A percentile compares a stretch with the other conserved stretches of the same genome.
Conservation (phyloP, 2,113 vertebrate genomes). For the Lasiurus borealis region DNA sequence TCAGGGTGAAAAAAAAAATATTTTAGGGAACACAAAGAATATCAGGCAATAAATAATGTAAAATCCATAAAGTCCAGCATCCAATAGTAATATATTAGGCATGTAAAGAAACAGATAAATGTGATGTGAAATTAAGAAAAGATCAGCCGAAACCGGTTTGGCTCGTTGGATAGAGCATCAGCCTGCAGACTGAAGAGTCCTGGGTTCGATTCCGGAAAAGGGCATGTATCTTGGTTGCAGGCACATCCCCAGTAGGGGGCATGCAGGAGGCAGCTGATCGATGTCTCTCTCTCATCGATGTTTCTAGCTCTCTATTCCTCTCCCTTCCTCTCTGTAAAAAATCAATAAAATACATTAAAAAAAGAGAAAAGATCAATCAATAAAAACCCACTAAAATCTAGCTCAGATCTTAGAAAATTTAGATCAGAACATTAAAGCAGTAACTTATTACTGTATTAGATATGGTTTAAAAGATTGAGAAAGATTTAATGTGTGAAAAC, state of each 20-base stretch:
- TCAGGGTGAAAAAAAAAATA: not conserved
- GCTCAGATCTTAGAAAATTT: not conserved
- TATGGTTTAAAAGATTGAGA: not conserved
- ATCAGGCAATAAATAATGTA: not conserved
- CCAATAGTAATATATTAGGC: not conserved
- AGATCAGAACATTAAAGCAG: not conserved
- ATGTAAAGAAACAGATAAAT: not conserved
- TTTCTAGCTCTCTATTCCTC: too few species aligned
- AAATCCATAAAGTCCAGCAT: not conserved
- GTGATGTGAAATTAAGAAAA: not conserved
- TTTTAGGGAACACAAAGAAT: not conserved
- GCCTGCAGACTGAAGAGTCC: too few species aligned
- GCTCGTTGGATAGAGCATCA: too few species aligned
- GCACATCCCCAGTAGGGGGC: too few species aligned
- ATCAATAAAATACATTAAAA: too few species aligned
- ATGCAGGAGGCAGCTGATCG: too few species aligned
- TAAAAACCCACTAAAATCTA: not conserved
- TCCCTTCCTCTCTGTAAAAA: too few species aligned
- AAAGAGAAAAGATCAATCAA: not conserved
- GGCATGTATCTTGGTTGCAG: too few species aligned
- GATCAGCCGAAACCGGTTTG: too few species aligned
- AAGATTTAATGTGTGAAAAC: not conserved
- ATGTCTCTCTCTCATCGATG: too few species aligned
- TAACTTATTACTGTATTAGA: not conserved
- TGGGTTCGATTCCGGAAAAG: too few species aligned